Base-by-base conservation (phyloP, 2,113 vertebrate species). In the Oreotrochilus melanogaster region DNA sequence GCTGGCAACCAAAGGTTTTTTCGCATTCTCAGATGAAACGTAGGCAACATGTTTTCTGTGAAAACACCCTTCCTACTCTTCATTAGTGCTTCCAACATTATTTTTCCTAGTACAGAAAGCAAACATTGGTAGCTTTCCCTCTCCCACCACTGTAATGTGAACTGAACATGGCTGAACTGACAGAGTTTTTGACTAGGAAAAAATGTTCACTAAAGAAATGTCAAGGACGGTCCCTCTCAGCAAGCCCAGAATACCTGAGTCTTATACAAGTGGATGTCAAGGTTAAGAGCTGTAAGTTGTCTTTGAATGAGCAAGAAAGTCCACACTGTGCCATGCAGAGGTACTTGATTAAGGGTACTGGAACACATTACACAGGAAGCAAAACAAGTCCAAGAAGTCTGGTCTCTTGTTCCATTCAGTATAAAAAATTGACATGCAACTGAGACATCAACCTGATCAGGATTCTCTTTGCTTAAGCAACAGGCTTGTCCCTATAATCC, bases 71-170 rank as follows among this genome's bases (percentile, higher is more conserved):
- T 96, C 87, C 58, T 78, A 85, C 81, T 87, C 91, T 73, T 87
- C 91, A 53, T 86, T 60, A 91, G 65, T 50, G 69, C 83, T 95
- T 95, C 73, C 89, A 95, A 78, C 50, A 72, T 89, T 78, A 87
- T 91, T 96, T 89, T 71, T 95, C 62, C 65, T 45, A 18, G 18
- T 81, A 93, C 25, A 91, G 78, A 89, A 95, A 87, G 74, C 84
- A 96, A 96, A 96, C 78, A 95, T 65, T 86, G 61, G 69, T 95
- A 95, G 83, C 25, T 86, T 89, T 89, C 78, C 80, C 61, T 93
- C n/a, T 95, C 61, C 8, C 23, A 79, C 3, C 14, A 25, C 53
- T 42, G 1, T 25, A 65, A 81, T 28, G 75, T 79, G 58, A 86
- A 83, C 33, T 75, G 28, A 92, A 78, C 7, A 65, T 19, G 31